These are phyloP conservation scores for Saccopteryx bilineata DNA, from an alignment of 2,113 vertebrate species.

Conservation along the genomic window DNA sequence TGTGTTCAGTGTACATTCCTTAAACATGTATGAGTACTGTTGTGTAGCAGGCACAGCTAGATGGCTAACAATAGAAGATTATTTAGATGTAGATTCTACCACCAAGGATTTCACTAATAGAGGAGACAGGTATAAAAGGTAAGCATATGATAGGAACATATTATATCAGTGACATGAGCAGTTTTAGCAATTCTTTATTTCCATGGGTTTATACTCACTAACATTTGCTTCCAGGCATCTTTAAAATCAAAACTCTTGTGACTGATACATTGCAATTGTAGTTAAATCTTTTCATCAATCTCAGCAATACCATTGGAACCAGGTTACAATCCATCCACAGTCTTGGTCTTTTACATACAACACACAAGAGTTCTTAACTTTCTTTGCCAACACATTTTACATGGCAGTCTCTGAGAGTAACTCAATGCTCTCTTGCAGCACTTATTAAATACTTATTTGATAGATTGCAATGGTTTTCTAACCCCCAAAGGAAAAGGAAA, in stretches of 20 bases:
- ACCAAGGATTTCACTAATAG: slow-evolving; percentile 31
- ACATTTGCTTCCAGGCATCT: background rate
- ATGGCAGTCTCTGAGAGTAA: slow-evolving; percentile 44
- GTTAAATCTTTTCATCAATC: background rate
- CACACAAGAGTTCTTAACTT: background rate
- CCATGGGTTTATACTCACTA: background rate
- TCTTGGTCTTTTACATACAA: background rate
- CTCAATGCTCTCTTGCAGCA: slow-evolving; percentile 39
- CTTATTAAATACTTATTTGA: slow-evolving; percentile 73
- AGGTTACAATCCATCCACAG: background rate
- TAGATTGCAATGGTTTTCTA: slow-evolving; percentile 53
- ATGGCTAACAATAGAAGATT: background rate
- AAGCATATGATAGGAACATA: background rate
- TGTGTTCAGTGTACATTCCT: background rate
- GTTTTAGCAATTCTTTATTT: slow-evolving; percentile 35
- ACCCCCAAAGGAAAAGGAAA: background rate
- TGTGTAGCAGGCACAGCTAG: background rate
- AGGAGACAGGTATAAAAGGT: background rate
- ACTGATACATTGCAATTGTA: background rate
- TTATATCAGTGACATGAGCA: background rate
- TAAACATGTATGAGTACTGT: background rate
- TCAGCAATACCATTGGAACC: background rate
- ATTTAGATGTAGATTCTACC: background rate
- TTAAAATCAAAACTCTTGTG: background rate
- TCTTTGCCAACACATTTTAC: slow-evolving; percentile 57